These are phyloP conservation scores for Notoglanidium macrostoma DNA, from an alignment of 2,797 vertebrate genomes.

Conservation along the genomic window DNA sequence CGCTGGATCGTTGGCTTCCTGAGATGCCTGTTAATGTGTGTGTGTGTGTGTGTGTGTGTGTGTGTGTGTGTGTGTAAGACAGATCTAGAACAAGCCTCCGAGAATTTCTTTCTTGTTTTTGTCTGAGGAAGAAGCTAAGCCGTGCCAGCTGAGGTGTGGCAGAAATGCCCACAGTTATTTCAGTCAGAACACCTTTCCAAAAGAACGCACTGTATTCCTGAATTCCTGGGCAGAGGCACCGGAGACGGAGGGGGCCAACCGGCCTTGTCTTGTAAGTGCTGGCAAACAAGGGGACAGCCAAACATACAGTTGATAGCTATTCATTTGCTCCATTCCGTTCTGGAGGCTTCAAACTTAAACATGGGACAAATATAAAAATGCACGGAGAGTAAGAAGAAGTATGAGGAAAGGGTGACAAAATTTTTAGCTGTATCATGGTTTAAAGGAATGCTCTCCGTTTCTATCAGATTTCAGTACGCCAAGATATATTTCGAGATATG, in stretches of 20 bases:
- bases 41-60: conserved; percentile 37
- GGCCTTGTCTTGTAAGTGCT: conserved; percentile 30
- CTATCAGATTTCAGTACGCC: neutral
- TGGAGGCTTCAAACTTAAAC: neutral
- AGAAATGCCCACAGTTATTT: conserved; percentile 43
- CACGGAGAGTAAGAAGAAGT: neutral
- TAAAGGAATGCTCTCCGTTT: neutral
- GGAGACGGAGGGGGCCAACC: conserved; percentile 14
- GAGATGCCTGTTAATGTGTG: conserved; percentile 55
- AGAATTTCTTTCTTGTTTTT: conserved; percentile 29
- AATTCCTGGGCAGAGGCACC: conserved; percentile 29
- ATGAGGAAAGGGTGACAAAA: neutral
- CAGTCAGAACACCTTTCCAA: conserved; percentile 44
- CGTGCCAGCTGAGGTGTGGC: conserved; percentile 42
- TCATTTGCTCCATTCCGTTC: neutral
- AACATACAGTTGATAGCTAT: conserved; percentile 20
- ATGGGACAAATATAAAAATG: neutral
- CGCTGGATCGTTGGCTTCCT: conserved; percentile 57
- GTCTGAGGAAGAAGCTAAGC: conserved; percentile 39
- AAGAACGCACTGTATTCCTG: conserved; percentile 32
- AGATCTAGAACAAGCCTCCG: conserved; percentile 13
- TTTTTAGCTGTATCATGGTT: neutral
- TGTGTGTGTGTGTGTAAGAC: conserved; percentile 37
- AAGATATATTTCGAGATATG: neutral
- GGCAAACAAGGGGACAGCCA: conserved; percentile 23